Percentiles rank a stretch among this genome's conserved stretches.
Evolutionary conservation across 2,888 invertebrate genomes (phyloP).

Genomic region (Pammene fasciana): DNA sequence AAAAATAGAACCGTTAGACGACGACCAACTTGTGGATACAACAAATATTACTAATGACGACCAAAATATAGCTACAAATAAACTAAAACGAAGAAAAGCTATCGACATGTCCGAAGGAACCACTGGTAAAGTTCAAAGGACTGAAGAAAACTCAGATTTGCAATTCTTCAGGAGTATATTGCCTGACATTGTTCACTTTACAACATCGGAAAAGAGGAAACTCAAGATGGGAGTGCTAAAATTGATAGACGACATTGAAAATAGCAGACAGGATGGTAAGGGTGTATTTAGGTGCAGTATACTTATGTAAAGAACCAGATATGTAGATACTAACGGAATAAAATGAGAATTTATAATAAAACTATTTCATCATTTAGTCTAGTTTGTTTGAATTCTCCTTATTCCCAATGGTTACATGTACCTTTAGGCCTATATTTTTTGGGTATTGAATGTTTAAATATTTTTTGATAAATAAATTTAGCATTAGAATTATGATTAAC

Average conservation of each 20-base stretch:
- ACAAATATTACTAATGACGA: background rate
- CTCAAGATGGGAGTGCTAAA: slow-evolving; percentile 79
- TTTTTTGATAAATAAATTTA: no score
- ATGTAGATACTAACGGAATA: background rate
- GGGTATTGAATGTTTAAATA: no score
- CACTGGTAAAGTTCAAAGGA: slow-evolving; percentile 8
- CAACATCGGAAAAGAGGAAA: slow-evolving; percentile 77
- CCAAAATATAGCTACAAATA: background rate
- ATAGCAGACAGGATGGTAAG: slow-evolving; percentile 45
- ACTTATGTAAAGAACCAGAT: background rate
- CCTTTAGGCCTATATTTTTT: no score
- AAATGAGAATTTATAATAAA: background rate
- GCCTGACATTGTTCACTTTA: slow-evolving; percentile 77
- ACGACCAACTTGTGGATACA: slow-evolving; percentile 3
- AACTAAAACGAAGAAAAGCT: slow-evolving; percentile 42
- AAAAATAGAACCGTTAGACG: slow-evolving; percentile 30
- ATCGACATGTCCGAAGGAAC: background rate
- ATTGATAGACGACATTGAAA: slow-evolving; percentile 73
- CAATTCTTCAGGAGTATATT: slow-evolving; percentile 81
- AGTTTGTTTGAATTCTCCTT: no score
- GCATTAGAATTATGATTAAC: no score
- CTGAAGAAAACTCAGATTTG: slow-evolving; percentile 59
- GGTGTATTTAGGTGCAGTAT: background rate
- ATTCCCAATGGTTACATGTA: no score
- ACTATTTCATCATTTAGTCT: background rate